phyloP scores from a whole-genome alignment of 2,113 vertebrate genomes.

The Sphyrna mokarran region DNA sequence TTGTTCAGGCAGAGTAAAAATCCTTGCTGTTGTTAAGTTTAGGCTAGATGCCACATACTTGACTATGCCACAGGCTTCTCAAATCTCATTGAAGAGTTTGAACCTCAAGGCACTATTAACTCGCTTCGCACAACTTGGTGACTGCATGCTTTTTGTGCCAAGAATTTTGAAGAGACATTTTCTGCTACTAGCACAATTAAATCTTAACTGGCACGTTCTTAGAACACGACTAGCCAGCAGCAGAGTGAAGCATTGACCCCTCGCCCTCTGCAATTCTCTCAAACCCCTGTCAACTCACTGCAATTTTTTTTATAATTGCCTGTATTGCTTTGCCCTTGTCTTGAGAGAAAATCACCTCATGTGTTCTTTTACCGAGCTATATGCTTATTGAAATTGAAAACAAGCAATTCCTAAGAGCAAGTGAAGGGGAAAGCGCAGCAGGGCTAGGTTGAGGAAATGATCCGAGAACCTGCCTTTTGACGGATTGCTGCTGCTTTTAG shows the following conservation, averaged over 20 bases:
- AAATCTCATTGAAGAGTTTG: not conserved
- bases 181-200: not conserved
- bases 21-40: not conserved
- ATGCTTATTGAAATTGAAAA: too few relatives aligned
- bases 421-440: too few relatives aligned
- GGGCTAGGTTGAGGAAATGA: too few relatives aligned
- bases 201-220: not conserved
- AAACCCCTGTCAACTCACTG: not conserved
- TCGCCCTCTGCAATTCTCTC: not conserved
- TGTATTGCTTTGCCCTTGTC: not conserved
- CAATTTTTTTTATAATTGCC: not conserved
- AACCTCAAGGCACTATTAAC: not conserved
- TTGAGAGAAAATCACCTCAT: not conserved
- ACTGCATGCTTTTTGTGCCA: not conserved
- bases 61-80: not conserved
- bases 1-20: not conserved
- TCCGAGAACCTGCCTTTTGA: too few relatives aligned
- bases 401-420: too few relatives aligned
- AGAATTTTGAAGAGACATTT: not conserved
- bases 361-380: too few relatives aligned
- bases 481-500: too few relatives aligned
- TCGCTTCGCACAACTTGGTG: not conserved
- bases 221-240: not conserved
- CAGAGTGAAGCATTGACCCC: not conserved
- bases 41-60: not conserved